A percentile compares a stretch with the other conserved stretches of the same genome.
Conservation (phyloP, 2,797 vertebrate species). For the Cheirogaleus major region DNA sequence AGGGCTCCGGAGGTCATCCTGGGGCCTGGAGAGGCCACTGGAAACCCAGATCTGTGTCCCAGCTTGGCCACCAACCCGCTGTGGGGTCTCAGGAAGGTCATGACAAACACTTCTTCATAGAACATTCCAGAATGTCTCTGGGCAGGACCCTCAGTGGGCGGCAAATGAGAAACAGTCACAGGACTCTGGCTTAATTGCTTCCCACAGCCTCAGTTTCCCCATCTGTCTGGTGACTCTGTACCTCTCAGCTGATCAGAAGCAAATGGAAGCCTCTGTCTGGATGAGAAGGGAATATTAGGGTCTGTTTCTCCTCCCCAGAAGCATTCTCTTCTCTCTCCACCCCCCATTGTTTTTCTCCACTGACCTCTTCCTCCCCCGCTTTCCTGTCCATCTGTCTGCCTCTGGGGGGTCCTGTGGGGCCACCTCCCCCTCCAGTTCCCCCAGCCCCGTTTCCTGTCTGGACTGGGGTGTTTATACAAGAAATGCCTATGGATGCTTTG, state of each 20-base stretch:
- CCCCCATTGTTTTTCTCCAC: conserved; percentile 59
- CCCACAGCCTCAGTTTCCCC: conserved; percentile 50
- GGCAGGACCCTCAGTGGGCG: not conserved
- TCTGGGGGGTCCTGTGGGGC: conserved; percentile 62
- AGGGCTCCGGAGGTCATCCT: not conserved
- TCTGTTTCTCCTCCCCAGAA: not conserved
- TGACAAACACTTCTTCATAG: conserved; percentile 44
- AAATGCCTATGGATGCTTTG: conserved; percentile 70
- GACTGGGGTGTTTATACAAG: conserved; percentile 75
- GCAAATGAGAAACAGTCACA: not conserved
- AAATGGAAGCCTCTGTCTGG: not conserved
- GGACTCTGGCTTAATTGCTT: not conserved
- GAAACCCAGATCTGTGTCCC: not conserved
- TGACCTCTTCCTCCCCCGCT: conserved; percentile 73
- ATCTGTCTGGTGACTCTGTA: not conserved
- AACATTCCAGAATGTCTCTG: conserved; percentile 46
- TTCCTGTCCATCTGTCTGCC: conserved; percentile 80
- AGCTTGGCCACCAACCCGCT: not conserved
- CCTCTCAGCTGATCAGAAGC: not conserved
- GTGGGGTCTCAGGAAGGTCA: conserved; percentile 34
- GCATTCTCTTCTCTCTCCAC: not conserved
- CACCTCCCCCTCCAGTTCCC: conserved; percentile 27
- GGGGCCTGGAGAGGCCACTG: not conserved
- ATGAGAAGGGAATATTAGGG: not conserved
- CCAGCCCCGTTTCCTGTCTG: conserved; percentile 73